A percentile compares a stretch with the other conserved stretches of the same genome.
These are phyloP conservation scores for Tetrao urogallus DNA, from an alignment of 2,113 vertebrate genomes.

Conservation along the genomic window DNA sequence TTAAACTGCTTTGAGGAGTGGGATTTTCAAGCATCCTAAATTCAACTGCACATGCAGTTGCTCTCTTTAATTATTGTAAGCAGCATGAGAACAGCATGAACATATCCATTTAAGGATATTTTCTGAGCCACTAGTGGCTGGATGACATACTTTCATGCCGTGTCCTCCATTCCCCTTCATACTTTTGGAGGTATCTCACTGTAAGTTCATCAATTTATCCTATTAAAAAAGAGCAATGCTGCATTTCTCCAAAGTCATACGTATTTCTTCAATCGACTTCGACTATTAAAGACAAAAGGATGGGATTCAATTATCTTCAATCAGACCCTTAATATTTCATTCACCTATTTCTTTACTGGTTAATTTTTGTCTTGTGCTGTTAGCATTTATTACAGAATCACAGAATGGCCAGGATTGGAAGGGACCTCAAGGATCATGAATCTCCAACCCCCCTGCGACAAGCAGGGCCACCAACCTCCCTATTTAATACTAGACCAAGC, in stretches of 20 bases:
- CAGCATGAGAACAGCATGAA: neutral
- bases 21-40: neutral
- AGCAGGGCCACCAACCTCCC: too few species aligned
- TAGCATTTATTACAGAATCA: neutral
- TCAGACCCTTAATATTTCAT: neutral
- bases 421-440: too few species aligned
- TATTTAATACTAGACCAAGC: too few species aligned
- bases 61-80: neutral
- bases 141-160: neutral
- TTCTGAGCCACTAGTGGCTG: neutral
- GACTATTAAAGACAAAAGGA: neutral
- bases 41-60: neutral
- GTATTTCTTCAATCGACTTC: neutral
- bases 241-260: neutral
- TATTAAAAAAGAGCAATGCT: neutral
- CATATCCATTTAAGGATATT: neutral
- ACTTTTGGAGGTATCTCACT: neutral
- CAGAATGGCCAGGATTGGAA: too few species aligned
- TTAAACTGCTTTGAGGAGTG: neutral
- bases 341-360: neutral
- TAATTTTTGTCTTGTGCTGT: neutral
- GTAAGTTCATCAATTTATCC: neutral
- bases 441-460: too few species aligned
- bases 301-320: neutral
- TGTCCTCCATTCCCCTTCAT: neutral